phyloP scores from a whole-genome alignment of 2,797 vertebrate species.

The Phoxinus dragarum region DNA sequence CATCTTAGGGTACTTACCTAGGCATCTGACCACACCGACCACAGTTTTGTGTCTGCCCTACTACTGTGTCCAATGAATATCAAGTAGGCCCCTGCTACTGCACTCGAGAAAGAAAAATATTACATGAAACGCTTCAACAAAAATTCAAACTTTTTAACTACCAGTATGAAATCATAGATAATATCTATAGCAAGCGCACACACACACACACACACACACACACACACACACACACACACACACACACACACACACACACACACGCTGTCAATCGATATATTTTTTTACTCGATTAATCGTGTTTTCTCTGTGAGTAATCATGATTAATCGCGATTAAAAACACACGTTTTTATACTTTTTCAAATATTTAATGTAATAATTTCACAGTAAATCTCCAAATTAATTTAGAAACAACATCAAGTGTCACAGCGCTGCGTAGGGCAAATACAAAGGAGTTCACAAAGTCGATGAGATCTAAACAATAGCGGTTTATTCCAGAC shows the following conservation, averaged over 20 bases:
- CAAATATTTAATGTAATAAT: too few species aligned
- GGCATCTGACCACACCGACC: conserved; percentile 31
- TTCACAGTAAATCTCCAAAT: too few species aligned
- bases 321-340: too few species aligned
- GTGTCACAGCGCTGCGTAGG: too few species aligned
- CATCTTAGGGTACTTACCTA: conserved; percentile 39
- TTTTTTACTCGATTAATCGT: too few species aligned
- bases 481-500: too few species aligned
- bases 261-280: too few species aligned
- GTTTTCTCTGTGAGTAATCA: too few species aligned
- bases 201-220: neutral
- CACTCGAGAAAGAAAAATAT: neutral
- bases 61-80: conserved; percentile 49
- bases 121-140: neutral
- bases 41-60: conserved; percentile 29
- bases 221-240: neutral
- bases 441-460: too few species aligned
- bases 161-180: neutral
- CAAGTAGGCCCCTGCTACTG: conserved; percentile 37
- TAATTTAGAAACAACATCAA: too few species aligned
- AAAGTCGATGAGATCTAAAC: too few species aligned
- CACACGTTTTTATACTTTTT: too few species aligned
- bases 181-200: neutral
- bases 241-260: neutral
- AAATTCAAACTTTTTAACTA: neutral